phyloP scores from a whole-genome alignment of 2,888 invertebrate species.

The Bimastos eiseni region DNA sequence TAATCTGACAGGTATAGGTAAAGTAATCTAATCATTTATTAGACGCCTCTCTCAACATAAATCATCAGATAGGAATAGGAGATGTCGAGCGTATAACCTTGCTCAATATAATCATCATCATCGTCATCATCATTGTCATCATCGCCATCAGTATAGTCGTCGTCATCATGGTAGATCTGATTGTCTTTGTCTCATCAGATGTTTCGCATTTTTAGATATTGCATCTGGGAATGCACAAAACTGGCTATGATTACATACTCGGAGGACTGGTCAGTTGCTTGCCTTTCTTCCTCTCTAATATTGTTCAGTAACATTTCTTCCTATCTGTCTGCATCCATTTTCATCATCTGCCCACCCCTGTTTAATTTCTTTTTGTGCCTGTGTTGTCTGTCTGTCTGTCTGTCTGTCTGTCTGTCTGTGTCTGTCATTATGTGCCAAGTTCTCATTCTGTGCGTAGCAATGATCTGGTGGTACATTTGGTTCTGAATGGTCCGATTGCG shows the following conservation, averaged over 20 bases:
- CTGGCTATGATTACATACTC: constrained; percentile 58
- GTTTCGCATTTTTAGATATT: constrained; percentile 48
- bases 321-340: neutral
- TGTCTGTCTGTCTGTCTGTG: neutral
- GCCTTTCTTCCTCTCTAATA: neutral
- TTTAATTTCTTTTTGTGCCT: neutral
- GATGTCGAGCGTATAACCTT: neutral
- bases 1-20: neutral
- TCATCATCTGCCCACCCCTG: neutral
- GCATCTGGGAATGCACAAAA: constrained; percentile 60
- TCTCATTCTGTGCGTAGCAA: neutral
- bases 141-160: neutral
- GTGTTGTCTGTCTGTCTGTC: neutral
- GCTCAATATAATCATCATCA: neutral
- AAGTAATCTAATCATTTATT: neutral
- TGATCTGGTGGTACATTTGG: neutral
- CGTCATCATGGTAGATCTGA: neutral
- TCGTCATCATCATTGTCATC: neutral
- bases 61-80: neutral
- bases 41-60: neutral
- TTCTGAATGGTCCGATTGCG: neutral
- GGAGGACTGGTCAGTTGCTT: constrained; percentile 50
- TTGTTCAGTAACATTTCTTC: neutral
- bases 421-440: neutral
- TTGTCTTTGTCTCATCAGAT: neutral